phyloP scores from a whole-genome alignment of 1,140 invertebrate genomes.

The Forficula auricularia region DNA sequence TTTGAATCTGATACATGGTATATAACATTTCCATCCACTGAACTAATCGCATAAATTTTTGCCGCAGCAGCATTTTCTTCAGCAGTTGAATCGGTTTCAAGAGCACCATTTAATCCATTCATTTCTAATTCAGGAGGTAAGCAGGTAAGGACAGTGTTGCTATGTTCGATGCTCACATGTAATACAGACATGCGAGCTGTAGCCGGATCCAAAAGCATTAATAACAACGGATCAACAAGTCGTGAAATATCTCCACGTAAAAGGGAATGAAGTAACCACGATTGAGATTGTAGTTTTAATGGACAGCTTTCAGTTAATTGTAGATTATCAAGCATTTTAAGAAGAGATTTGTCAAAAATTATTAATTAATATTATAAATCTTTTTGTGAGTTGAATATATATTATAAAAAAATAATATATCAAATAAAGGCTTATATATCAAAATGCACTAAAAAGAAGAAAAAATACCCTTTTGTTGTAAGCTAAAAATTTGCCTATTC shows the following conservation, averaged over 20 bases:
- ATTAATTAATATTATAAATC: no score
- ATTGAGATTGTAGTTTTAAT: constrained; percentile 48
- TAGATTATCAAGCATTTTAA: constrained; percentile 62
- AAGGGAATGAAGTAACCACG: constrained; percentile 53
- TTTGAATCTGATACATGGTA: constrained; percentile 48
- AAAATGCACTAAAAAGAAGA: constrained; percentile 2
- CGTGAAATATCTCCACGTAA: constrained; percentile 58
- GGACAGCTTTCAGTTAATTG: constrained; percentile 44
- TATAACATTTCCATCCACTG: constrained; percentile 67
- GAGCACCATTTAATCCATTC: no score
- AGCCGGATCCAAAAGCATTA: constrained; percentile 60
- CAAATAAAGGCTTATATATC: no score
- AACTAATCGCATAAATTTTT: constrained; percentile 72
- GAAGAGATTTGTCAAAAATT: constrained; percentile 39
- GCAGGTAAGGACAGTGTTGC: constrained; percentile 29
- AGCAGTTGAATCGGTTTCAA: no score
- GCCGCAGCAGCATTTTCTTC: constrained; percentile 29
- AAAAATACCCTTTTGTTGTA: no score
- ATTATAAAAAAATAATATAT: no score
- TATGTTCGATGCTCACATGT: constrained; percentile 58
- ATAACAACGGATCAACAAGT: constrained; percentile 60
- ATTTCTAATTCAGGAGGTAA: no score
- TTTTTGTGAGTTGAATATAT: no score
- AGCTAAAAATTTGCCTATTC: no score
- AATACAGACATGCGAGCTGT: constrained; percentile 73